Percentiles rank a stretch among this genome's conserved stretches.
These are phyloP conservation scores for Desmodus rotundus DNA, from an alignment of 2,113 vertebrate species.

Conservation along the genomic window DNA sequence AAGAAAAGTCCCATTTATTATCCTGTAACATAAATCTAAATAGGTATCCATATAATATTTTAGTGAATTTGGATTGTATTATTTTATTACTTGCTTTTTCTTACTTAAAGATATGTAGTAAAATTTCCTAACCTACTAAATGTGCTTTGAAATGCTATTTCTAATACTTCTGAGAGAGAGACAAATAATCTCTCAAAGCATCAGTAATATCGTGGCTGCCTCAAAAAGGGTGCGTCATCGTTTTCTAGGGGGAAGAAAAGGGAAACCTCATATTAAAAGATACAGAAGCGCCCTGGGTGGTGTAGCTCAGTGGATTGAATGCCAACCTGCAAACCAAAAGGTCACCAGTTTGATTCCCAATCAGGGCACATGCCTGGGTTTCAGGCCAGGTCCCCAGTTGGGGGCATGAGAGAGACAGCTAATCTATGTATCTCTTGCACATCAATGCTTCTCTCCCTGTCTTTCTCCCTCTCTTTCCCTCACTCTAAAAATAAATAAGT, in stretches of 20 bases:
- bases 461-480: no score
- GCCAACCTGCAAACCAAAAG: no score
- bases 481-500: no score
- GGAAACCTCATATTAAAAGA: background rate
- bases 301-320: no score
- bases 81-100: background rate
- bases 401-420: no score
- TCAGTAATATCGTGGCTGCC: background rate
- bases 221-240: background rate
- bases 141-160: background rate
- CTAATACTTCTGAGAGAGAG: background rate
- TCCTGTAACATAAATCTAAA: background rate
- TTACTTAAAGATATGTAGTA: background rate
- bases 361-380: no score
- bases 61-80: background rate
- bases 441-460: no score
- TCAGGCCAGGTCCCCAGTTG: no score
- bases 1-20: background rate
- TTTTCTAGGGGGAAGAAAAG: background rate
- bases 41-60: background rate
- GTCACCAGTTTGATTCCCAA: no score
- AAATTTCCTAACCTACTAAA: background rate
- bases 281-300: background rate
- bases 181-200: background rate
- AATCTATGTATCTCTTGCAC: no score